Conservation (phyloP, 2,797 vertebrate species). For the Synaphobranchus kaupii region DNA sequence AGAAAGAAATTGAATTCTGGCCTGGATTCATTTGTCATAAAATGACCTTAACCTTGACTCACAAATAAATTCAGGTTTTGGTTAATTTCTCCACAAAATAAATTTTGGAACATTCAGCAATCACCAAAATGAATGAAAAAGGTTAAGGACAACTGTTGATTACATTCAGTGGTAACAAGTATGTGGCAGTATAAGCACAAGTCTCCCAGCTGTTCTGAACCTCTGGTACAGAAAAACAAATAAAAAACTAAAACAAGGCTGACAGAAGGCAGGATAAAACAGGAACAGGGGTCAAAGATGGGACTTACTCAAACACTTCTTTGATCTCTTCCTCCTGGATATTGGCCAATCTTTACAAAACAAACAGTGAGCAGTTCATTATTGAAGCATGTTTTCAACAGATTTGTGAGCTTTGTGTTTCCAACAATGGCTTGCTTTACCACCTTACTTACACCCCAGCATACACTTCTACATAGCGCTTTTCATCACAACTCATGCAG, state of each 20-base stretch:
- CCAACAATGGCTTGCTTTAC: background rate
- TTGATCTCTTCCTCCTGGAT: slow-evolving; percentile 79
- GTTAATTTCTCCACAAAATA: too few relatives aligned
- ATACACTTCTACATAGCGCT: slow-evolving; percentile 37
- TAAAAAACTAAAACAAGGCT: background rate
- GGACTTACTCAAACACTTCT: slow-evolving; percentile 78
- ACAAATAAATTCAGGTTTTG: too few relatives aligned
- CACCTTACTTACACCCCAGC: slow-evolving; percentile 22
- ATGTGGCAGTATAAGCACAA: background rate
- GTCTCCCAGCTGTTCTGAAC: background rate
- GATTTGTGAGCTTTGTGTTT: background rate
- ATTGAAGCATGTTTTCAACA: slow-evolving; percentile 14
- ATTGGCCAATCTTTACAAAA: slow-evolving; percentile 70
- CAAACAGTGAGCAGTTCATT: slow-evolving; percentile 46
- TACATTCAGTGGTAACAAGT: too few relatives aligned
- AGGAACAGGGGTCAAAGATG: background rate
- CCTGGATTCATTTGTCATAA: background rate
- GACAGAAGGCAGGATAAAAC: background rate
- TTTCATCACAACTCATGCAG: slow-evolving; percentile 31
- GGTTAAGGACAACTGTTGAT: too few relatives aligned
- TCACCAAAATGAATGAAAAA: too few relatives aligned
- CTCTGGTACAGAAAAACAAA: background rate
- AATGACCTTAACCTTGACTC: too few relatives aligned
- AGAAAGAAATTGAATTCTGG: background rate
- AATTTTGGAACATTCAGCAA: too few relatives aligned